Percentiles rank a stretch among this genome's conserved stretches.
Conservation (phyloP, 2,113 vertebrate genomes). For the Neolamprologus variostigma region DNA sequence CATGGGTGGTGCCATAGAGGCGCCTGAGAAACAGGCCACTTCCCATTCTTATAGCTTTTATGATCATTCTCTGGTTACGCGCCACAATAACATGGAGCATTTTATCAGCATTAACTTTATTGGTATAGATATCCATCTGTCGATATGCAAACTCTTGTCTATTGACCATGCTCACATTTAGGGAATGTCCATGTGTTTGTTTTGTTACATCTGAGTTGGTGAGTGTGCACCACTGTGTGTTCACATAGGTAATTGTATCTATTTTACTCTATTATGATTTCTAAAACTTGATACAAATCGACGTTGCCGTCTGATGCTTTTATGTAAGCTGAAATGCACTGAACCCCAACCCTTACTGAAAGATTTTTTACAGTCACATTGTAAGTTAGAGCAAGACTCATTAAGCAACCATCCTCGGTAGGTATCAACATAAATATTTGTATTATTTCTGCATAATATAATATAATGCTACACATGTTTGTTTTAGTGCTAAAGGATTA, state of each 20-base stretch:
- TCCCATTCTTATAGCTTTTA: conserved; percentile 55
- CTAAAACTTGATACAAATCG: background rate
- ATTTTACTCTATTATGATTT: background rate
- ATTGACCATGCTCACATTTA: conserved; percentile 29
- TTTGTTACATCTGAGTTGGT: background rate
- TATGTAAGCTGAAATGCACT: background rate
- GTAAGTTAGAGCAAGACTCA: background rate
- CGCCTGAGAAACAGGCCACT: conserved; percentile 53
- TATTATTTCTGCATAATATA: background rate
- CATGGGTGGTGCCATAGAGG: conserved; percentile 62
- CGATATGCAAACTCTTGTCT: conserved; percentile 43
- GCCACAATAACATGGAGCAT: conserved; percentile 31
- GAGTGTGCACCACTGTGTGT: background rate
- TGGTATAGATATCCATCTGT: conserved; percentile 52
- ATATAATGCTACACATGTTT: background rate
- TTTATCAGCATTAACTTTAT: conserved; percentile 59
- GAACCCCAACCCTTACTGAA: background rate
- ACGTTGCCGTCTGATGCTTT: background rate
- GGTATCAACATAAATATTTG: background rate
- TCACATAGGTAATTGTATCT: background rate
- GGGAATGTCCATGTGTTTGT: background rate
- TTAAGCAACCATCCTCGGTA: background rate
- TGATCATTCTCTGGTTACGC: conserved; percentile 63
- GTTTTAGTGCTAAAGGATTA: background rate
- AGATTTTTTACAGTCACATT: background rate